Evolutionary conservation across 2,888 invertebrate species (phyloP).

Genomic region (Hedya salicella): DNA sequence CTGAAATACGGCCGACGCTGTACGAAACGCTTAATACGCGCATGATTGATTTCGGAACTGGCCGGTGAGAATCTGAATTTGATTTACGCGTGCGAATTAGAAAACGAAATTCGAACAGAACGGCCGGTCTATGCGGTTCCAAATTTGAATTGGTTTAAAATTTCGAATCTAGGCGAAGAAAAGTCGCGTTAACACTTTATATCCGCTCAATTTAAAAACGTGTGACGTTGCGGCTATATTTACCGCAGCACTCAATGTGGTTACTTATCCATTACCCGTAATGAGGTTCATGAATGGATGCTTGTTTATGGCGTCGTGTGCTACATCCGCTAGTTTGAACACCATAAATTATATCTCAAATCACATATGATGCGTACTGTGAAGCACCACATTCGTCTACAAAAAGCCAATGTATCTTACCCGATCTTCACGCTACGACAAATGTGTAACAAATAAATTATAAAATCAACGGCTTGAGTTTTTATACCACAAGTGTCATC

Average conservation of each 20-base stretch:
- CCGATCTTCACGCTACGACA: conserved; percentile 84
- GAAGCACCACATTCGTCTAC: conserved; percentile 71
- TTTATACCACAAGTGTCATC: conserved; percentile 73
- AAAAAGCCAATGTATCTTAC: conserved; percentile 83
- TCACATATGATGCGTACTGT: conserved; percentile 78
- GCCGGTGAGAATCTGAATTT: conserved; percentile 50
- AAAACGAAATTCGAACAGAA: conserved; percentile 29
- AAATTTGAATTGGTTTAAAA: neutral
- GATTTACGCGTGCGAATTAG: conserved; percentile 41
- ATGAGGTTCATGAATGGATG: conserved; percentile 55
- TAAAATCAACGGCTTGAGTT: conserved; percentile 81
- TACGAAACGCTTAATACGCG: conserved; percentile 72
- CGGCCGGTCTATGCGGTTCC: too few species aligned
- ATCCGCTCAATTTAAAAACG: conserved; percentile 45
- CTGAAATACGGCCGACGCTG: conserved; percentile 78
- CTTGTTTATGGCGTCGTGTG: conserved; percentile 72
- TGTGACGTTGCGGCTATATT: conserved; percentile 44
- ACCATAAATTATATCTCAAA: conserved; percentile 83
- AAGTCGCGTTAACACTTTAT: conserved; percentile 22
- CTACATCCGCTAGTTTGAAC: conserved; percentile 75
- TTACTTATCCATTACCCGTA: conserved; percentile 58
- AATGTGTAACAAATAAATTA: conserved; percentile 85
- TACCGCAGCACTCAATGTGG: conserved; percentile 54
- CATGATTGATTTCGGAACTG: conserved; percentile 76
- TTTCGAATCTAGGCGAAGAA: neutral